phyloP scores from a whole-genome alignment of 2,797 vertebrate genomes.

The Sebastes miniatus region DNA sequence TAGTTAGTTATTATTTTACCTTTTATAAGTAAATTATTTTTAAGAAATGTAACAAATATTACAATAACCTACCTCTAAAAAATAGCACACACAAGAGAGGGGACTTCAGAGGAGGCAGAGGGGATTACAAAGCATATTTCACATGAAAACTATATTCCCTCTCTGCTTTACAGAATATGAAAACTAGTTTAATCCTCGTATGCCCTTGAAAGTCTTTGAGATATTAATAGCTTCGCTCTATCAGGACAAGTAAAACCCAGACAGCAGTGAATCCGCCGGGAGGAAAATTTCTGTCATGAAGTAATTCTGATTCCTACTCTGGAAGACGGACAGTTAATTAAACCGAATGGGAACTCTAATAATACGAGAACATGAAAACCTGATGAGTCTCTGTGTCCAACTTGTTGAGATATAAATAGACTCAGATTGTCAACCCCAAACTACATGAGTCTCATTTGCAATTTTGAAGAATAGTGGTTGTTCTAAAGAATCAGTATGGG shows the following conservation, averaged over 20 bases:
- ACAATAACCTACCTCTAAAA: not conserved
- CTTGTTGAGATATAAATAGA: constrained; percentile 7
- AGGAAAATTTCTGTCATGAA: constrained; percentile 20
- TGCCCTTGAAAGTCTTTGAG: constrained; percentile 65
- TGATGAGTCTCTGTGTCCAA: not conserved
- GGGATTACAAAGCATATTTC: constrained; percentile 48
- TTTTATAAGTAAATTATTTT: not conserved
- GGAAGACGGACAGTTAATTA: constrained; percentile 51
- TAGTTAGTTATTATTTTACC: too few relatives aligned
- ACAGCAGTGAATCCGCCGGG: constrained; percentile 28
- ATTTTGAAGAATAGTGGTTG: not conserved
- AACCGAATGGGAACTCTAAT: constrained; percentile 22
- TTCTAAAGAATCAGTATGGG: not conserved
- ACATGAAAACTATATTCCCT: constrained; percentile 18
- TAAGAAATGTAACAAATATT: not conserved
- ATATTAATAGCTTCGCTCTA: constrained; percentile 48
- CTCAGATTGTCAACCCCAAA: not conserved
- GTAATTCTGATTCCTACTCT: constrained; percentile 38
- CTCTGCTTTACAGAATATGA: constrained; percentile 22
- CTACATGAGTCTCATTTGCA: not conserved
- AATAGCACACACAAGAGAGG: not conserved
- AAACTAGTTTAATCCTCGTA: constrained; percentile 51
- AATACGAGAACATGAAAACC: constrained; percentile 18
- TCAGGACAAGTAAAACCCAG: constrained; percentile 39
- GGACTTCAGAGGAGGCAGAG: not conserved